Evolutionary conservation across 2,888 invertebrate species (phyloP).

Genomic region (Stenodera caucasica): DNA sequence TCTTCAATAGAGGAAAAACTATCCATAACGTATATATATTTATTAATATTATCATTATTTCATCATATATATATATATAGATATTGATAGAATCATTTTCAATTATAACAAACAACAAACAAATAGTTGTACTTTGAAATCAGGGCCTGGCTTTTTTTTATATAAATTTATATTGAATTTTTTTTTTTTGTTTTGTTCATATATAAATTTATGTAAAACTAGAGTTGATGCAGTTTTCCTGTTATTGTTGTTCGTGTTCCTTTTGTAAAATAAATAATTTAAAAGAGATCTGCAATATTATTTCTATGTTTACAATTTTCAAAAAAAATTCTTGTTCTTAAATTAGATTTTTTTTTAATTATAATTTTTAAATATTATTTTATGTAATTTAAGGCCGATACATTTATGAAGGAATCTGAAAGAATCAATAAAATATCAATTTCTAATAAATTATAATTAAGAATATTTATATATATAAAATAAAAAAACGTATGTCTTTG

Average conservation of each 20-base stretch:
- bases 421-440: slow-evolving; percentile 35
- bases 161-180: slow-evolving; percentile 18
- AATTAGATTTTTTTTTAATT: slow-evolving; percentile 22
- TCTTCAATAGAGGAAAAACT: slow-evolving; percentile 4
- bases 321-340: slow-evolving; percentile 19
- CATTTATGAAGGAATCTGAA: slow-evolving; percentile 58
- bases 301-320: slow-evolving; percentile 8
- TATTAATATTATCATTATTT: not conserved
- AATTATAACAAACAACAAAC: slow-evolving; percentile 52
- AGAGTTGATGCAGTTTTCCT: not conserved
- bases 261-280: slow-evolving; percentile 5
- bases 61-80: slow-evolving; percentile 13
- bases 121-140: slow-evolving; percentile 57
- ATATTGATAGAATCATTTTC: slow-evolving; percentile 14
- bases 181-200: too few relatives aligned
- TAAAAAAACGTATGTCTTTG: not conserved
- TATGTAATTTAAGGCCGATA: slow-evolving; percentile 57
- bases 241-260: not conserved
- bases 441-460: too few relatives aligned
- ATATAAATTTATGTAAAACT: slow-evolving; percentile 2
- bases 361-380: slow-evolving; percentile 29
- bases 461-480: too few relatives aligned
- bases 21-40: slow-evolving; percentile 1
- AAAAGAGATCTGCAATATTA: slow-evolving; percentile 13
- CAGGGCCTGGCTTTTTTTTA: slow-evolving; percentile 54